A percentile compares a stretch with the other conserved stretches of the same genome.
phyloP scores from a whole-genome alignment of 2,888 invertebrate species.

The Dryobota labecula region DNA sequence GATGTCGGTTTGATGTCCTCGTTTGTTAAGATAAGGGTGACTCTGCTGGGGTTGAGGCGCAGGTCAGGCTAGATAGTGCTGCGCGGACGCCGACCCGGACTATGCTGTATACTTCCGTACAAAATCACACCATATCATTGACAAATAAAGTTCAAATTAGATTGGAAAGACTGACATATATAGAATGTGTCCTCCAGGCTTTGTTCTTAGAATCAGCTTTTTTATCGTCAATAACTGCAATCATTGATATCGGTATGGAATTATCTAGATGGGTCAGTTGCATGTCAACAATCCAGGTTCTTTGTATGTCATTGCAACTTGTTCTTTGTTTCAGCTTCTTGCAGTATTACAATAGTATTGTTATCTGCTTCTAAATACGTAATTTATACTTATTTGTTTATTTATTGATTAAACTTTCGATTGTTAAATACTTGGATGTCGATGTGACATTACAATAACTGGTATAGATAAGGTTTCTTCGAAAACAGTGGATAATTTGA shows the following conservation, averaged over 20 bases:
- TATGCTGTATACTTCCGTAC: constrained; percentile 35
- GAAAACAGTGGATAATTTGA: constrained; percentile 30
- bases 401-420: constrained; percentile 49
- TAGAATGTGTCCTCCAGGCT: constrained; percentile 49
- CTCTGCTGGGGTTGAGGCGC: constrained; percentile 80
- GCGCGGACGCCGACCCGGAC: constrained; percentile 82
- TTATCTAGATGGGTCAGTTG: constrained; percentile 58
- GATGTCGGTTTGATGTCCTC: constrained; percentile 85
- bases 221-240: constrained; percentile 50
- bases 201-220: constrained; percentile 57
- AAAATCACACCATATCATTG: constrained; percentile 52
- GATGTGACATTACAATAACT: constrained; percentile 39
- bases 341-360: constrained; percentile 49
- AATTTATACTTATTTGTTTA: constrained; percentile 44
- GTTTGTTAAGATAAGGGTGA: constrained; percentile 85
- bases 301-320: constrained; percentile 46
- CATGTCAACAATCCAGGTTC: constrained; percentile 55
- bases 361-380: constrained; percentile 56
- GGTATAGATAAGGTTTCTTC: constrained; percentile 35
- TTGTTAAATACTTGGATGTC: constrained; percentile 38
- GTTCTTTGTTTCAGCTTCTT: constrained; percentile 61
- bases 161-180: constrained; percentile 28
- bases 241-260: constrained; percentile 45
- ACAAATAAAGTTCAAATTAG: constrained; percentile 59
- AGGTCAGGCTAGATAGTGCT: constrained; percentile 86